Base-by-base conservation (phyloP, 2,888 invertebrate genomes). In the Troilus luridus region DNA sequence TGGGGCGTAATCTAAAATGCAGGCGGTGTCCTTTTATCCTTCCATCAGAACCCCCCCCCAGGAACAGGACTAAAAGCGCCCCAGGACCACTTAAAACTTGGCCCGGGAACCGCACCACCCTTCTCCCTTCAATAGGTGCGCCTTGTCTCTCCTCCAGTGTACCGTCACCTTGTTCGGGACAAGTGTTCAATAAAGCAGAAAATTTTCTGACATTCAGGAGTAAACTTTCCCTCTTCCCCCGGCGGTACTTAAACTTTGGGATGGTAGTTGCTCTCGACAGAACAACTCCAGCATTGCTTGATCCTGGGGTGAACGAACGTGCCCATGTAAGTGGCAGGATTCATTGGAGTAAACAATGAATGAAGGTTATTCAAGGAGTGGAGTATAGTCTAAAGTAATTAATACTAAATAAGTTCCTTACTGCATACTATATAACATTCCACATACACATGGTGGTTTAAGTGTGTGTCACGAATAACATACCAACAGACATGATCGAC, bases 61-160 rank as follows among this genome's bases (percentile, higher is more conserved):
- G 2, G 41, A 41, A 41, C 41, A 41, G 85, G 56, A n/a, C 85
- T 85, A 85, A 85, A 85, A 85, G 85, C 56, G 85, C 85, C 56
- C 85, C 85, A 85, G 85, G 85, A 85, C 85, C 85, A 85, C 85
- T 85, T 85, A 85, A 85, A 85, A 85, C 85, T 85, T 85, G n/a
- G 8, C 56, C n/a, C 85, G 85, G 85, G 85, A 85, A 85, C 85
- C 85, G 58, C 54, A 85, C n/a, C 85, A 85, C n/a, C 85, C 56
- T 85, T 85, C 41, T 56, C 85, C 19, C 85, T 85, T 85, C 85
- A 85, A 85, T 85, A 85, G 85, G 85, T 85, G 56, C n/a, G n/a
- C n/a, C 85, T 56, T 56, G 85, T 56, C 85, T 85, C n/a, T 56
- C 56, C 81, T 14, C 54, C 10, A 81, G 54, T 17, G 81, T 81